A percentile compares a stretch with the other conserved stretches of the same genome.
Conservation (phyloP, 2,888 invertebrate species). For the Mesoligia furuncula region DNA sequence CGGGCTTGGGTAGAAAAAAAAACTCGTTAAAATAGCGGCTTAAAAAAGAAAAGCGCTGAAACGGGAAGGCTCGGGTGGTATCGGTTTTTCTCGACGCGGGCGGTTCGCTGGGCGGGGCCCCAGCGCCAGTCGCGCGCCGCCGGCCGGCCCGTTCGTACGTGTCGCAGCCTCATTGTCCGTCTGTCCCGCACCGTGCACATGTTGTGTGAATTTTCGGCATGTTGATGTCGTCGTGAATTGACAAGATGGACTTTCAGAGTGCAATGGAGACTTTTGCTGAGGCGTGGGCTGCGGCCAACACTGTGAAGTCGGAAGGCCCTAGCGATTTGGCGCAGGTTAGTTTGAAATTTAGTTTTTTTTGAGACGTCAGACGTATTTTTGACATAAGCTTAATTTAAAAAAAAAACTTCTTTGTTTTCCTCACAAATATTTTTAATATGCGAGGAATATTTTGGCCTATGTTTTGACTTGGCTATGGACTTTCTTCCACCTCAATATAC, state of each 20-base stretch:
- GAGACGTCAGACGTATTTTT: constrained; percentile 4
- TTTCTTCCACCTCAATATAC: neutral
- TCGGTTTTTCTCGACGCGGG: constrained; percentile 89
- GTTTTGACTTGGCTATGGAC: neutral
- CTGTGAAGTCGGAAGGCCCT: constrained; percentile 91
- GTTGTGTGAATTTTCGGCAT: constrained; percentile 87
- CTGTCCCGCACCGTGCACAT: constrained; percentile 79
- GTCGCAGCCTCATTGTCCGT: constrained; percentile 68
- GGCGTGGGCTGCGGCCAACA: constrained; percentile 97
- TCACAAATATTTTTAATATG: neutral
- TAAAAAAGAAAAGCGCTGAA: constrained; percentile 91
- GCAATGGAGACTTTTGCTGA: constrained; percentile 99
- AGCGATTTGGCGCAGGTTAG: constrained; percentile 93
- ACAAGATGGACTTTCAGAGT: constrained; percentile 98
- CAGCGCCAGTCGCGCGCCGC: constrained; percentile 91
- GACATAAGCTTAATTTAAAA: neutral
- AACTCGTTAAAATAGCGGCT: constrained; percentile 90
- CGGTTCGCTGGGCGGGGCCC: constrained; percentile 89
- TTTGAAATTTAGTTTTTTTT: constrained; percentile 59
- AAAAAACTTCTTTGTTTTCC: neutral
- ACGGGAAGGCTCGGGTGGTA: constrained; percentile 89
- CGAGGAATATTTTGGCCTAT: neutral
- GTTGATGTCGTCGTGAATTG: constrained; percentile 88
- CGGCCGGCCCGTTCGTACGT: constrained; percentile 90
- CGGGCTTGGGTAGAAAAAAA: constrained; percentile 84